Conservation (phyloP, 2,888 invertebrate genomes). For the Saturnia japonica region DNA sequence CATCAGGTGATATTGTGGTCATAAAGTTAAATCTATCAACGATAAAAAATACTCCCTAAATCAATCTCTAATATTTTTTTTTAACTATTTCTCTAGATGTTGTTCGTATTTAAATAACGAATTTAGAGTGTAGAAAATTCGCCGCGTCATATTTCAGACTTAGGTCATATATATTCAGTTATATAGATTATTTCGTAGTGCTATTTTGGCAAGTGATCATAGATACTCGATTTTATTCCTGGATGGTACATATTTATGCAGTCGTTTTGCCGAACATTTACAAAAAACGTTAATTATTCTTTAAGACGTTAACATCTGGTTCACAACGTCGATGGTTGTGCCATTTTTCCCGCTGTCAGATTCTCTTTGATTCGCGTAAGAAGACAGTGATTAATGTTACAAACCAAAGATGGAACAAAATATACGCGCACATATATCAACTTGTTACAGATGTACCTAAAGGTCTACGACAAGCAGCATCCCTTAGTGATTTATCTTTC, state of each 20-base stretch:
- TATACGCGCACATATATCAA: neutral
- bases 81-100: too few relatives aligned
- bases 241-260: neutral
- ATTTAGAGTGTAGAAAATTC: neutral
- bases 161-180: neutral
- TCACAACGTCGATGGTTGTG: neutral
- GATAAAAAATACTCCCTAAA: too few relatives aligned
- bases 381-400: conserved; percentile 11
- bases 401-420: neutral
- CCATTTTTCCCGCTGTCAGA: neutral
- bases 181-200: neutral
- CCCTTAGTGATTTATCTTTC: neutral
- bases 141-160: neutral
- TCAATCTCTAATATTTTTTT: too few relatives aligned
- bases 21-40: too few relatives aligned
- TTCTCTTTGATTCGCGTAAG: neutral
- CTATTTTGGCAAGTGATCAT: neutral
- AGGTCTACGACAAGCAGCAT: neutral
- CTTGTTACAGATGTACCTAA: conserved; percentile 1
- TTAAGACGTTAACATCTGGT: neutral
- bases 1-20: too few relatives aligned
- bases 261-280: neutral
- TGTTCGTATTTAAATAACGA: too few relatives aligned
- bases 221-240: neutral
- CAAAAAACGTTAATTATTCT: too few relatives aligned